Evolutionary conservation across 2,797 vertebrate species (phyloP).

Genomic region (Sciaenops ocellatus): DNA sequence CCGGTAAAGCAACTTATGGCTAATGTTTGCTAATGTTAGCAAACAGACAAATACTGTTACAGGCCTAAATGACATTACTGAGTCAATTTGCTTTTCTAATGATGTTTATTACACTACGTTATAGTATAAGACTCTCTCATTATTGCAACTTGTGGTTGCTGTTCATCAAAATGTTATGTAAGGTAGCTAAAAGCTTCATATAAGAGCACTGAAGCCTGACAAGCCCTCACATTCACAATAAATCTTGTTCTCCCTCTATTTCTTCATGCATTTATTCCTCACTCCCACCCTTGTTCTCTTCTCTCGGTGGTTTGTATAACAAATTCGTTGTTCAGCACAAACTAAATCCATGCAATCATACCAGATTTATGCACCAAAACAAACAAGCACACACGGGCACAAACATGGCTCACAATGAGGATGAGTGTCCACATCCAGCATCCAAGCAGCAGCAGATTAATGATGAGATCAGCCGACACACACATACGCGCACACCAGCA

Average conservation of each 20-base stretch:
- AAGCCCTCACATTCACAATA: constrained; percentile 37
- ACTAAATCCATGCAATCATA: constrained; percentile 20
- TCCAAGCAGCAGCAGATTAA: constrained; percentile 59
- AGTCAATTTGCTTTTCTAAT: not conserved
- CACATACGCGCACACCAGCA: constrained; percentile 39
- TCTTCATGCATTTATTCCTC: constrained; percentile 10
- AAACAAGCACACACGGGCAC: constrained; percentile 10
- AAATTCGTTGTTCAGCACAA: constrained; percentile 39
- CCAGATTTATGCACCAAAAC: constrained; percentile 43
- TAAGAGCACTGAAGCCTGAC: constrained; percentile 8
- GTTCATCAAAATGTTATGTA: constrained; percentile 3
- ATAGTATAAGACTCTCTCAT: not conserved
- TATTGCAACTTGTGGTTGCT: constrained; percentile 4
- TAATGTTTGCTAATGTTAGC: constrained; percentile 3
- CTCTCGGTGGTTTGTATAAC: constrained; percentile 20
- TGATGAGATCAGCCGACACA: constrained; percentile 61
- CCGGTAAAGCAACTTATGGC: not conserved
- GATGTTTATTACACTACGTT: not conserved
- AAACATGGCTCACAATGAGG: constrained; percentile 34
- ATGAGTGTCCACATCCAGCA: constrained; percentile 44
- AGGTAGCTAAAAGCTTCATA: constrained; percentile 12
- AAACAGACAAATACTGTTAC: not conserved
- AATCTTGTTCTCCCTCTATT: constrained; percentile 23
- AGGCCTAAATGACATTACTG: not conserved
- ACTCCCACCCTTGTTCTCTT: constrained; percentile 3